phyloP scores from a whole-genome alignment of 2,888 invertebrate species.

The Resseliella maxima region DNA sequence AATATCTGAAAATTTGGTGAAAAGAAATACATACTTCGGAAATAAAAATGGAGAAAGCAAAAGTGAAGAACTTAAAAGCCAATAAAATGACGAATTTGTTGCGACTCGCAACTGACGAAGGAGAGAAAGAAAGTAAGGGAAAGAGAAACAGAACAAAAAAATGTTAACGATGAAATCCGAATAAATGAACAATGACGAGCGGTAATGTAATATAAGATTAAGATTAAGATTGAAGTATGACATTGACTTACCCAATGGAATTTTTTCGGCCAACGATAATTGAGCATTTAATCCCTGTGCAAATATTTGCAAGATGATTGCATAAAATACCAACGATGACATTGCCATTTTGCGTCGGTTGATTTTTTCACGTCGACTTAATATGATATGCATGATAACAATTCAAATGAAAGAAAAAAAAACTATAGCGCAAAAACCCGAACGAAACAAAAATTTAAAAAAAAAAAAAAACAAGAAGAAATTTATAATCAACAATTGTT shows the following conservation, averaged over 20 bases:
- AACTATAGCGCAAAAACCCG: no score
- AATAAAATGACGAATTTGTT: neutral
- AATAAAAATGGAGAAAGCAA: no score
- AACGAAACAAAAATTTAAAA: no score
- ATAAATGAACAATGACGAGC: neutral
- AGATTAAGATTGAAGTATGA: neutral
- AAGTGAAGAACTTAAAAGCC: neutral
- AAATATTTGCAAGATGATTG: conserved; percentile 54
- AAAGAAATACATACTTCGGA: no score
- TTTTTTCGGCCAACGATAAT: conserved; percentile 67
- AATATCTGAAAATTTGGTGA: no score
- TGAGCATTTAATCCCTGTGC: conserved; percentile 54
- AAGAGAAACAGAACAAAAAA: neutral
- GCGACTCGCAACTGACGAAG: no score
- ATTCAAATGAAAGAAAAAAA: neutral
- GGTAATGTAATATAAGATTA: neutral
- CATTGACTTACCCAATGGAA: conserved; percentile 66
- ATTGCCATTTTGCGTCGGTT: conserved; percentile 37
- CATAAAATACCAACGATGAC: conserved; percentile 52
- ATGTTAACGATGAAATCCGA: neutral
- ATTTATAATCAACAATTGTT: neutral
- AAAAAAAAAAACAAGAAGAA: no score
- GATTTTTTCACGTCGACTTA: conserved; percentile 1
- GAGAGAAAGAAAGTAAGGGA: neutral
- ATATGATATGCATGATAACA: conserved; percentile 45